Base-by-base conservation (phyloP, 2,113 vertebrate species). In the Scatophagus argus region DNA sequence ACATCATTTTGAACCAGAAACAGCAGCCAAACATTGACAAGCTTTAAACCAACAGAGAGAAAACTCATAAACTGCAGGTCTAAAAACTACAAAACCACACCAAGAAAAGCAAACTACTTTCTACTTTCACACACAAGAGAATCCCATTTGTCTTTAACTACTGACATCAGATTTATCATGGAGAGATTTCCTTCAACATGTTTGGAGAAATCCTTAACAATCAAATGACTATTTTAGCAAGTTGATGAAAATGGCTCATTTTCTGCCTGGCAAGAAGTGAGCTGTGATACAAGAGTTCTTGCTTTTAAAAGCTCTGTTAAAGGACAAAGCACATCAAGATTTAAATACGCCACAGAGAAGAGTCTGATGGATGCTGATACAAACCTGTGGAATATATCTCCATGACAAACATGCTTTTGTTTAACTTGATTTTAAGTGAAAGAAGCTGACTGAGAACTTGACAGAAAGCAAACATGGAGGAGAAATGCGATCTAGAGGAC, bases 11-110 rank as follows among this genome's bases (percentile, higher is more conserved):
- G 55, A 70, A 39, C 19, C 55, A 75, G 41, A 72, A 32, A 63
- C 52, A 85, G 63, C 80, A 83, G 74, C 72, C 59, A 4, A 69
- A 86, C 71, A 74, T 74, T 19, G n/a, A 80, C 4, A 54, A 76
- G 60, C 65, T 47, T 72, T 8, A 27, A 86, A 75, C 36, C 23
- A 43, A 51, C 64, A 63, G 11, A 67, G 21, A 47, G 34, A 54
- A 49, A 85, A 62, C n/a, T 32, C 65, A 76, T 65, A 84, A 60
- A 70, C 63, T 77, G 54, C 47, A 81, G 34, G 38, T 54, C 67
- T 81, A 69, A 63, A 66, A 74, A 76, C 81, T 68, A 54, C 66
- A 84, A 36, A 83, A 84, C 76, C 82, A 87, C 85, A 89, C 59
- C 29, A 55, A 67, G 73, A 56, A 25, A 62, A 81, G 41, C 81